Base-by-base conservation (phyloP, 1,140 invertebrate genomes). In the Drosophila quadrilineata region DNA sequence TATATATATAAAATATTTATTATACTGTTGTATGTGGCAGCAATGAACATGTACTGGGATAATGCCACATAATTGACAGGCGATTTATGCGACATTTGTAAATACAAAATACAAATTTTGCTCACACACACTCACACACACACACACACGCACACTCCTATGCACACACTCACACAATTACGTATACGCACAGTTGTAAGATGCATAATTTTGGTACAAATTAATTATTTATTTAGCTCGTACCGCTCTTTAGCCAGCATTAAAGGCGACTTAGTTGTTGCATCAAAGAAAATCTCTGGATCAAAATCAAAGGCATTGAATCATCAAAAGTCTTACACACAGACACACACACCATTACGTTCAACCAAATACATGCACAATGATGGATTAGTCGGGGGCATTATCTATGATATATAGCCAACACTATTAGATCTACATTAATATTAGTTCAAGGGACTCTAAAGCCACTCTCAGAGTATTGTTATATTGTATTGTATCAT, bases 11-110 rank as follows among this genome's bases (percentile, higher is more conserved):
- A 60, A 67, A 62, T 67, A 71, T 75, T 66, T 71, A 76, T 76
- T 67, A 41, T 54, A n/a, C n/a, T n/a, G n/a, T n/a, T n/a, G n/a
- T n/a, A 28, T 24, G 40, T 52, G 33, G 33, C 50, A 54, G n/a
- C 46, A 10, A 49, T 65, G 29, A 50, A 24, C 29, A 31, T 43
- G 57, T 53, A 64, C 33, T 59, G n/a, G 31, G 70, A 69, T 77
- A 77, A 77, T 79, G 70, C 75, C 70, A 60, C 41, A 70, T 77
- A 77, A 77, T 77, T 77, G 75, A 79, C 75, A 70, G 46, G 35
- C 62, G 68, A 77, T 79, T 79, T 77, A 73, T 77, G 74, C 46
- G 57, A 75, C 74, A 68, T 71, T 67, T 57, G 45, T 50, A 68
- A 73, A 54, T 60, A 36, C 22, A 49, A 40, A 57, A 24, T 16